Evolutionary conservation across 2,888 invertebrate genomes (phyloP), one percentile per base, ranked within the genome.

Genomic region (Yponomeuta cagnagella): DNA sequence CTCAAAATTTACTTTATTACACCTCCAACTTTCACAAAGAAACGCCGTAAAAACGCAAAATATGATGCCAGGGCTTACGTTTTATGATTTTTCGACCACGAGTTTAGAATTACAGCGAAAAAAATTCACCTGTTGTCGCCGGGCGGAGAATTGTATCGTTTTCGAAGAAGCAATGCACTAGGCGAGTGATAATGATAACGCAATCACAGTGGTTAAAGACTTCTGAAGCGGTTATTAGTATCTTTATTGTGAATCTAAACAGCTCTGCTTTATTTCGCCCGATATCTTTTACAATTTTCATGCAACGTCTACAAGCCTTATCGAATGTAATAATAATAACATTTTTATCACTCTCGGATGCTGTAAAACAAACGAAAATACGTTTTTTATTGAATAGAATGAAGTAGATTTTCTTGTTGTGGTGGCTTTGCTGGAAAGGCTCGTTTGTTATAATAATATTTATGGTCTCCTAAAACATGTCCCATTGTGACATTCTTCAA

Each of bases 11-110:
- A 43, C 43, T 43, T 43, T 43, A 43, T 43, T 43, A 43, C 43
- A 8, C 43, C 43, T 43, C 43, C 43, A 43, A 43, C 43, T 43
- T 43, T 43, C 8, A 8, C 43, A 43, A 43, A 43, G 43, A 78
- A 77, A 73, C 77, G 77, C 79, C 81, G 80, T 76, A 83, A 82
- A 83, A 82, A 80, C 78, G 77, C 75, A 43, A 43, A 43, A 43
- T 43, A 43, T 43, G 43, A 43, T 6, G 43, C 43, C 43, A 6
- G 0, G 43, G 43, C 43, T 43, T 43, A 43, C 43, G 43, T 43
- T 43, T 43, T 43, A 43, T 5, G 43, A 43, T 43, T 43, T 43
- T 43, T 43, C 43, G 6, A 8, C 43, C 6, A 43, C 43, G 52
- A 58, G 52, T 15, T 15, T 15, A 2, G 15, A 58, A 15, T 58